Evolutionary conservation across 1,140 invertebrate species (phyloP).

Genomic region (Globodera ellingtonae): DNA sequence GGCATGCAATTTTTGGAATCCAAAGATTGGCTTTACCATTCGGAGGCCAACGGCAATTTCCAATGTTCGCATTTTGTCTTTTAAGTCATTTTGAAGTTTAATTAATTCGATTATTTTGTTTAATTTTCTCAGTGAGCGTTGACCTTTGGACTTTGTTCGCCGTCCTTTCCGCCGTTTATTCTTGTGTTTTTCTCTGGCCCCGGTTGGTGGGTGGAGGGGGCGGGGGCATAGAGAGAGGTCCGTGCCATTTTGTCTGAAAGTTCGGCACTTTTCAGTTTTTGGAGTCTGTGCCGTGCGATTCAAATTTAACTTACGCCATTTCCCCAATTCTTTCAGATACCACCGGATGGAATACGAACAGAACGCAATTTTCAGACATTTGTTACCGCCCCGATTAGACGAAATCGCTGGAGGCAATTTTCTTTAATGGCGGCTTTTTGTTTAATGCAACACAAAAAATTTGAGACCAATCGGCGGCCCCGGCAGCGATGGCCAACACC

Average conservation of each 20-base stretch:
- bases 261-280: too few species aligned
- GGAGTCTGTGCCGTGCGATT: too few species aligned
- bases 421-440: neutral
- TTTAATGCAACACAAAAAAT: neutral
- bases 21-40: conserved; percentile 38
- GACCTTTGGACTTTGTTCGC: conserved; percentile 52
- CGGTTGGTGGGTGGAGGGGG: conserved; percentile 2
- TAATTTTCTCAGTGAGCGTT: conserved; percentile 37
- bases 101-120: neutral
- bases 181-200: conserved; percentile 48
- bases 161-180: conserved; percentile 41
- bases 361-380: conserved; percentile 23
- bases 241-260: too few species aligned
- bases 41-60: conserved; percentile 44
- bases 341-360: conserved; percentile 51
- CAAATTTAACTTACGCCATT: conserved; percentile 1
- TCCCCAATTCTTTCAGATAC: conserved; percentile 38
- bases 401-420: neutral
- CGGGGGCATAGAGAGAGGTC: too few species aligned
- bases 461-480: neutral
- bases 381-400: neutral
- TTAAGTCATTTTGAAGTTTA: conserved; percentile 4
- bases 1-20: conserved; percentile 48
- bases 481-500: neutral
- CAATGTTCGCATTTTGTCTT: conserved; percentile 14